phyloP scores from a whole-genome alignment of 1,140 invertebrate species.

The Bemisia tabaci region DNA sequence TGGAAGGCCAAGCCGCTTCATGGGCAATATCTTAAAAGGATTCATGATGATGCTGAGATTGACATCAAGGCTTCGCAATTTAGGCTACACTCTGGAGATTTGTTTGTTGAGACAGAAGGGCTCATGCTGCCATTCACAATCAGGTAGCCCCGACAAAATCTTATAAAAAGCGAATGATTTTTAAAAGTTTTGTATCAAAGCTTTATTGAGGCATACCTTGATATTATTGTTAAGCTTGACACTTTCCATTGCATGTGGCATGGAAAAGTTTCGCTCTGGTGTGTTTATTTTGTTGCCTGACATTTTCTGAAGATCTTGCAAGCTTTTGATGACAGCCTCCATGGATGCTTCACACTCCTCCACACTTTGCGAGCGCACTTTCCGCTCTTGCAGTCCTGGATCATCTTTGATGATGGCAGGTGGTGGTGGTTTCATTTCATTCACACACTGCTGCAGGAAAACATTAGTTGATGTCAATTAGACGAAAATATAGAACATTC shows the following conservation, averaged over 20 bases:
- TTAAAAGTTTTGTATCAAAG: too few relatives aligned
- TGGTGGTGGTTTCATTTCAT: neutral
- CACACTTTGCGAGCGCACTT: neutral
- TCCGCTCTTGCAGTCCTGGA: neutral
- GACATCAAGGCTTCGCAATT: slow-evolving; percentile 17
- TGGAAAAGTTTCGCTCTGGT: neutral
- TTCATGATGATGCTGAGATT: slow-evolving; percentile 11
- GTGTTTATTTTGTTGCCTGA: neutral
- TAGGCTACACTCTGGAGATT: slow-evolving; percentile 20
- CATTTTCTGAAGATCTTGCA: neutral
- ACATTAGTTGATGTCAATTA: too few relatives aligned
- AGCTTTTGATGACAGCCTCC: neutral
- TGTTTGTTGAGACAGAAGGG: slow-evolving; percentile 21
- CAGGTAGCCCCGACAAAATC: slow-evolving; percentile 23
- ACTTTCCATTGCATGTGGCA: neutral
- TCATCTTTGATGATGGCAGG: neutral
- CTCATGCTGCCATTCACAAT: slow-evolving; percentile 25
- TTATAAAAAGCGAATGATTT: slow-evolving; percentile 22
- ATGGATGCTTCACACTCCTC: neutral
- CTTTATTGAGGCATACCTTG: too few relatives aligned
- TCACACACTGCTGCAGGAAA: neutral
- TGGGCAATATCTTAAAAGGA: neutral
- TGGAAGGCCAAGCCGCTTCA: slow-evolving; percentile 4
- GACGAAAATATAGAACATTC: too few relatives aligned
- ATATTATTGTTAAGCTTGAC: neutral